phyloP scores from a whole-genome alignment of 2,797 vertebrate genomes.

The Peromyscus eremicus region DNA sequence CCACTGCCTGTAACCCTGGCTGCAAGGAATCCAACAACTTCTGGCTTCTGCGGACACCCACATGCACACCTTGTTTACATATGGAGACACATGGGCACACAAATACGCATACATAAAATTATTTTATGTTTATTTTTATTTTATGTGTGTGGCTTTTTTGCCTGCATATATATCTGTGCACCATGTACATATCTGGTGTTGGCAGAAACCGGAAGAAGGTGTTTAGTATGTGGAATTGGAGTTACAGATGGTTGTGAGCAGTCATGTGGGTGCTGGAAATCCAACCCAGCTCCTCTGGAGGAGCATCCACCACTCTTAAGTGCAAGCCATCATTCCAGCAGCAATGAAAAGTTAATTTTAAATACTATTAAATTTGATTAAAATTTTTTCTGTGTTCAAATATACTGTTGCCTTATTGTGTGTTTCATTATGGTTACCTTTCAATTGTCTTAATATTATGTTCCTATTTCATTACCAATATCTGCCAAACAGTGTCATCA shows the following conservation, averaged over 20 bases:
- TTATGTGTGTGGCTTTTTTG: background rate
- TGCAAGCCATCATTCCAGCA: background rate
- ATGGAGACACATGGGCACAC: background rate
- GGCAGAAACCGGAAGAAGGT: background rate
- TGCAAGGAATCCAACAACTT: background rate
- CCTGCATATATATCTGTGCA: background rate
- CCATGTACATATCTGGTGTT: background rate
- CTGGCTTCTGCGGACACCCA: too few species aligned
- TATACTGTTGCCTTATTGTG: background rate
- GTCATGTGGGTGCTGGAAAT: background rate
- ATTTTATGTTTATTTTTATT: background rate
- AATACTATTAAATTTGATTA: background rate
- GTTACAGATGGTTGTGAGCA: background rate
- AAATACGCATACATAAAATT: background rate
- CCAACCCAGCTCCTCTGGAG: too few species aligned
- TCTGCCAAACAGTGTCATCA: background rate
- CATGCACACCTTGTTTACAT: background rate
- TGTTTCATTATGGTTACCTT: background rate
- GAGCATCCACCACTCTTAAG: too few species aligned
- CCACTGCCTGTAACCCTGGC: background rate
- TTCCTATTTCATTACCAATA: background rate
- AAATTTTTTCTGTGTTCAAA: background rate
- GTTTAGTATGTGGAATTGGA: background rate
- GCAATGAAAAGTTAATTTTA: background rate
- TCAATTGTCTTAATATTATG: background rate